Percentiles rank a stretch among this genome's conserved stretches.
phyloP scores from a whole-genome alignment of 2,888 invertebrate species.

The Rhagophthalmus giganteus region DNA sequence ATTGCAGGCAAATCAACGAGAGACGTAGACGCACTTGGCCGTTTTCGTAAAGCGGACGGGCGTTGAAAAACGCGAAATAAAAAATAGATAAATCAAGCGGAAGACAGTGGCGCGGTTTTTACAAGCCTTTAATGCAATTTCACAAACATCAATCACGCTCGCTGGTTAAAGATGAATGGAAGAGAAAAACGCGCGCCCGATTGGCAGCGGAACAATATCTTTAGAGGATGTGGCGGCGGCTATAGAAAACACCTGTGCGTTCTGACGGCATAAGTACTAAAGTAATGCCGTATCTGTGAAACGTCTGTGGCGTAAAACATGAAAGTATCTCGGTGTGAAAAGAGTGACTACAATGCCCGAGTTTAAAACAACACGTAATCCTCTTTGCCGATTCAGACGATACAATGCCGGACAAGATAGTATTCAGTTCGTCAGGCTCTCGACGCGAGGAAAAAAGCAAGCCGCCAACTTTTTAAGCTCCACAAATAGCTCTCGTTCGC shows the following conservation, averaged over 20 bases:
- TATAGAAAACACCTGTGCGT: constrained; percentile 34
- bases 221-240: constrained; percentile 18
- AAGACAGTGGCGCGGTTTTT: constrained; percentile 22
- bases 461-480: constrained; percentile 30
- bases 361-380: constrained; percentile 36
- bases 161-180: constrained; percentile 32
- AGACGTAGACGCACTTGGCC: too few species aligned
- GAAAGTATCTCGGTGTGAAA: constrained; percentile 32
- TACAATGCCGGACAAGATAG: constrained; percentile 42
- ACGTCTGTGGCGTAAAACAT: constrained; percentile 25
- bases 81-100: constrained; percentile 28
- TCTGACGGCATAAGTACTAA: constrained; percentile 32
- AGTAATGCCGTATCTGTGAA: constrained; percentile 19
- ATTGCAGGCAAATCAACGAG: neutral
- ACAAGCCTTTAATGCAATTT: constrained; percentile 33
- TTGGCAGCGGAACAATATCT: constrained; percentile 27
- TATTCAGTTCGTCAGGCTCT: constrained; percentile 39
- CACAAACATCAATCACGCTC: constrained; percentile 34
- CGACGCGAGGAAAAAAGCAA: constrained; percentile 25
- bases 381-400: constrained; percentile 37
- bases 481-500: constrained; percentile 34
- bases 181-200: constrained; percentile 22
- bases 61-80: constrained; percentile 8
- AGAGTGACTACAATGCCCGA: constrained; percentile 34
- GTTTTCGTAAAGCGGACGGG: neutral